Percentiles rank a stretch among this genome's conserved stretches.
Conservation (phyloP, 2,888 invertebrate genomes). For the Eristalis tenax region DNA sequence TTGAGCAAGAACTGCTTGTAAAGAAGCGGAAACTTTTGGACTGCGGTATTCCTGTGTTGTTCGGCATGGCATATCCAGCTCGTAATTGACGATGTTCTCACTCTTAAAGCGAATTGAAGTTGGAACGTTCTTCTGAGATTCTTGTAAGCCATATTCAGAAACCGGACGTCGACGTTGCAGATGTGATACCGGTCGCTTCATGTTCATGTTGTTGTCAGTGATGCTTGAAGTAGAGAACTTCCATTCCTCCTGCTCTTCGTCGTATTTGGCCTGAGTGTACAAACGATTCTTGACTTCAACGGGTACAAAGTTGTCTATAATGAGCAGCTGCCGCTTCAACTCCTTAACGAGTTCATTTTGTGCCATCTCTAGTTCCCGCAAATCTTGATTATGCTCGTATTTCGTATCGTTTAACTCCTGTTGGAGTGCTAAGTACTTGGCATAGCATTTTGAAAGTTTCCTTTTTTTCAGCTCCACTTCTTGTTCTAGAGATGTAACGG, state of each 20-base stretch:
- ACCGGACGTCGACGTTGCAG: conserved; percentile 85
- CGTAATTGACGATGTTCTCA: conserved; percentile 81
- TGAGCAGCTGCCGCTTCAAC: conserved; percentile 92
- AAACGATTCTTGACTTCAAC: conserved; percentile 89
- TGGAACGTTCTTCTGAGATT: conserved; percentile 78
- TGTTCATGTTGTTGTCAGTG: conserved; percentile 80
- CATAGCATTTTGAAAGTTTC: conserved; percentile 93
- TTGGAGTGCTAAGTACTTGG: conserved; percentile 87
- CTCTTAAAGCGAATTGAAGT: conserved; percentile 79
- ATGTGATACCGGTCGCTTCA: conserved; percentile 85
- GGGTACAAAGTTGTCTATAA: conserved; percentile 95
- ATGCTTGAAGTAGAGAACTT: conserved; percentile 80
- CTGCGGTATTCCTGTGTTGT: conserved; percentile 81
- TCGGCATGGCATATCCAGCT: conserved; percentile 81
- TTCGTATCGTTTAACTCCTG: conserved; percentile 91
- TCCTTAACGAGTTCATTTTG: conserved; percentile 96
- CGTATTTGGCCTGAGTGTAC: conserved; percentile 87
- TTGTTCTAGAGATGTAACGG: conserved; percentile 95
- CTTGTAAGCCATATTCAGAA: conserved; percentile 83
- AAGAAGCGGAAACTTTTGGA: conserved; percentile 80
- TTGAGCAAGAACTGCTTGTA: conserved; percentile 81
- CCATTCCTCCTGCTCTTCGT: conserved; percentile 93
- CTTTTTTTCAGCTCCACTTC: conserved; percentile 98
- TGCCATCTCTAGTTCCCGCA: conserved; percentile 94
- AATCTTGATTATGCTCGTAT: conserved; percentile 94